These are phyloP conservation scores for Varanus komodoensis DNA, from an alignment of 2,113 vertebrate genomes.

Conservation along the genomic window DNA sequence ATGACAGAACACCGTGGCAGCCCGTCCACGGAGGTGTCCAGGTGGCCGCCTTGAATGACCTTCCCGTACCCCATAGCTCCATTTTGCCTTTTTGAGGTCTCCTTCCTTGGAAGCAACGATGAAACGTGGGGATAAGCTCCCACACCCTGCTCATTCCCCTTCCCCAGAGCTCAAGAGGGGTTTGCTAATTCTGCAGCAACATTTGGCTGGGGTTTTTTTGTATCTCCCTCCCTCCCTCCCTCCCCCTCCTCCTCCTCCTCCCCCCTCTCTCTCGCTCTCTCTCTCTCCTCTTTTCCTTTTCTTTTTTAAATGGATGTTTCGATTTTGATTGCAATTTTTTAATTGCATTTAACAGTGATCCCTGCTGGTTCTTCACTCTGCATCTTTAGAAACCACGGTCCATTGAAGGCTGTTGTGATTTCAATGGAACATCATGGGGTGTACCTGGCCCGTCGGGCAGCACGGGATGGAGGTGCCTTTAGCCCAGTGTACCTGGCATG, in stretches of 20 bases:
- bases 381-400: conserved; percentile 74
- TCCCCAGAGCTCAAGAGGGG: not conserved
- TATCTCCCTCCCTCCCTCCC: not conserved
- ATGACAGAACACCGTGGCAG: not conserved
- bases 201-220: not conserved
- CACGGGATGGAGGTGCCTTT: conserved; percentile 77
- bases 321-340: conserved; percentile 78
- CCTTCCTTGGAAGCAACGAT: fast-evolving
- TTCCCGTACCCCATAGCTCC: not conserved
- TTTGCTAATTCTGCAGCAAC: not conserved
- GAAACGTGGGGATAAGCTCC: not conserved
- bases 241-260: not conserved
- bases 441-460: conserved; percentile 74
- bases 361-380: conserved; percentile 76
- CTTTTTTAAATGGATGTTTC: conserved; percentile 63
- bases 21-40: too few species aligned
- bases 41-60: not conserved
- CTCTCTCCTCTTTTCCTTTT: not conserved
- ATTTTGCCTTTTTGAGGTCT: not conserved
- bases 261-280: not conserved
- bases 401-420: conserved; percentile 79
- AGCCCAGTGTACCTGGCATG: conserved; percentile 76
- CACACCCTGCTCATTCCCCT: not conserved
- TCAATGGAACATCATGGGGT: conserved; percentile 80
- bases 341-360: conserved; percentile 77